A percentile compares a stretch with the other conserved stretches of the same genome.
Conservation (phyloP, 2,888 invertebrate genomes). For the Salpingus planirostris region DNA sequence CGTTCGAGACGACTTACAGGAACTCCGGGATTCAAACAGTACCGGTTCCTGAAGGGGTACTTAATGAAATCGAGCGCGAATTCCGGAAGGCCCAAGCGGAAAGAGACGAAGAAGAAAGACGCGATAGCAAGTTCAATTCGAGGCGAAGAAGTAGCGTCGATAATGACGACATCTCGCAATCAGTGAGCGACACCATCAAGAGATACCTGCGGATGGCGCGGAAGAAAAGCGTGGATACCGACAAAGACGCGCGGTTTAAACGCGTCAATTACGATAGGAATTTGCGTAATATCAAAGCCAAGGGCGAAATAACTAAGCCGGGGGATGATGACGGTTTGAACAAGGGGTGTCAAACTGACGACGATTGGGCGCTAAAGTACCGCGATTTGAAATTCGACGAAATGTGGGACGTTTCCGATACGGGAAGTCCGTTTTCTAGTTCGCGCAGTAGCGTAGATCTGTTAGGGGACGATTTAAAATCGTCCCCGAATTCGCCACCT, state of each 20-base stretch:
- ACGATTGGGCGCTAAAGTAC: constrained; percentile 60
- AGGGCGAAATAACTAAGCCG: constrained; percentile 62
- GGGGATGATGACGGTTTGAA: constrained; percentile 69
- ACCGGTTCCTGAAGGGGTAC: constrained; percentile 48
- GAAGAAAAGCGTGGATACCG: constrained; percentile 76
- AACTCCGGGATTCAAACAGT: constrained; percentile 52
- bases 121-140: constrained; percentile 28
- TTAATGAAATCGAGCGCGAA: constrained; percentile 45
- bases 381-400: constrained; percentile 44
- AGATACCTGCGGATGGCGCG: constrained; percentile 79
- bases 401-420: constrained; percentile 34
- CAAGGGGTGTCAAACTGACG: constrained; percentile 71
- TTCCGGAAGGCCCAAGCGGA: constrained; percentile 39
- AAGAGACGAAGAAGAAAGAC: constrained; percentile 40
- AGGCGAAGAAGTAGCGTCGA: constrained; percentile 70
- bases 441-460: constrained; percentile 47
- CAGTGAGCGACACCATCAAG: constrained; percentile 80
- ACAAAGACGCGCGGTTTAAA: constrained; percentile 74
- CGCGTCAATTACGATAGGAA: constrained; percentile 83
- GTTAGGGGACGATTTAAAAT: constrained; percentile 40
- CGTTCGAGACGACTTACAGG: constrained; percentile 43
- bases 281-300: constrained; percentile 72
- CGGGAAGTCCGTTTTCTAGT: constrained; percentile 44
- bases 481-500: constrained; percentile 41
- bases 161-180: constrained; percentile 77